These are phyloP conservation scores for Corbicula japonica DNA, from an alignment of 2,888 invertebrate genomes.

Conservation along the genomic window DNA sequence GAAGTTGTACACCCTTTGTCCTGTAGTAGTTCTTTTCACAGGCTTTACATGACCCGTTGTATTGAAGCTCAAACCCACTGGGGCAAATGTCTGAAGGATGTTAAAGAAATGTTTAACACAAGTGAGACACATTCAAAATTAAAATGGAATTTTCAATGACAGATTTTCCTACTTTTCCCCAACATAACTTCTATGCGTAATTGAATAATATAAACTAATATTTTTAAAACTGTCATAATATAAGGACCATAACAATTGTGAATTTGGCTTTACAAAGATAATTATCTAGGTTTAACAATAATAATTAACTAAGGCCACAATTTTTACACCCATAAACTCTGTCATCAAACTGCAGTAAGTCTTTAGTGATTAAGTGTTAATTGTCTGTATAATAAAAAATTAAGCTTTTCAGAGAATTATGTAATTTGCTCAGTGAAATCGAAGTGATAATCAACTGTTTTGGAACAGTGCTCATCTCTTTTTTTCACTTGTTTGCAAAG, in stretches of 20 bases:
- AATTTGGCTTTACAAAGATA: too few relatives aligned
- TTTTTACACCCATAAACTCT: too few relatives aligned
- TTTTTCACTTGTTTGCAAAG: too few relatives aligned
- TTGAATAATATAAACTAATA: background rate
- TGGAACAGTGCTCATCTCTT: too few relatives aligned
- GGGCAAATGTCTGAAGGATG: slow-evolving; percentile 30
- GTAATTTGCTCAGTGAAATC: too few relatives aligned
- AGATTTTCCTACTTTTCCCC: background rate
- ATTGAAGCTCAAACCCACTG: slow-evolving; percentile 29
- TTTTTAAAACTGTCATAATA: background rate
- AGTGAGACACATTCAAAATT: background rate
- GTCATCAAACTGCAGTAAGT: too few relatives aligned
- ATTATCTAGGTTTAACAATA: too few relatives aligned
- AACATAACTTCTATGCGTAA: background rate
- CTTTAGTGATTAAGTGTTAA: too few relatives aligned
- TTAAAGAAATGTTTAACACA: background rate
- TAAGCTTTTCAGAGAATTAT: too few relatives aligned
- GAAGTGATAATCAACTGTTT: too few relatives aligned
- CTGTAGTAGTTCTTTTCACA: slow-evolving; percentile 34
- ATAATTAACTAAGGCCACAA: too few relatives aligned
- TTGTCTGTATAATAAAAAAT: too few relatives aligned
- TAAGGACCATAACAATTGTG: background rate
- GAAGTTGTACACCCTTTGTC: background rate
- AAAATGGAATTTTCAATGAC: background rate
- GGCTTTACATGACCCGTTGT: slow-evolving; percentile 18